Evolutionary conservation across 2,797 vertebrate species (phyloP).

Genomic region (Diceros bicornis): DNA sequence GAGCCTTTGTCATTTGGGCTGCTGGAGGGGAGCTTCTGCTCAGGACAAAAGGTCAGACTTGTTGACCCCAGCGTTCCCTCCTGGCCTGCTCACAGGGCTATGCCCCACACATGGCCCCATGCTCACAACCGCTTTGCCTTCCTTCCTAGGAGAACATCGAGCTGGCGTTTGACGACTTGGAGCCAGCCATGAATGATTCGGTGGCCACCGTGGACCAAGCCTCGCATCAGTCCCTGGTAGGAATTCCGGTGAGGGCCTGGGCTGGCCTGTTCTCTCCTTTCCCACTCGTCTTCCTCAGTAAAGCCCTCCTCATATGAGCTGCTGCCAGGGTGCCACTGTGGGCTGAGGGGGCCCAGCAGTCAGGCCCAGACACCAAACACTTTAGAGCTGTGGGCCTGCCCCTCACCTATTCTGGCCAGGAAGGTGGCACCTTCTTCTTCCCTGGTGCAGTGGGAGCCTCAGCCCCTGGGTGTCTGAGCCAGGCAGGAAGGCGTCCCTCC

Average conservation of each 20-base stretch:
- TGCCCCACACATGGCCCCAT: fast-evolving
- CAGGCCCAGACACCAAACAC: neutral
- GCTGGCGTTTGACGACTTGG: conserved; percentile 96
- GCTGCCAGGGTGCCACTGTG: neutral
- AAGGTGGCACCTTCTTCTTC: neutral
- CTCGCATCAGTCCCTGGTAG: conserved; percentile 97
- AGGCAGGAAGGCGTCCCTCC: neutral
- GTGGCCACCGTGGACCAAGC: conserved; percentile 96
- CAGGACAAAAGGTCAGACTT: neutral
- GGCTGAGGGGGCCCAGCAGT: neutral
- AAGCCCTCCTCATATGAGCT: neutral
- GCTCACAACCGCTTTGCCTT: conserved; percentile 88
- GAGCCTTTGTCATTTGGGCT: neutral
- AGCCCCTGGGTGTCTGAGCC: neutral
- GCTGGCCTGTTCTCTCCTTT: neutral
- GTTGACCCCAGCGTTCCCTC: neutral
- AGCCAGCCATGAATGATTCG: conserved; percentile 93
- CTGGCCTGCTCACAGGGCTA: neutral
- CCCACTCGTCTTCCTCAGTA: neutral
- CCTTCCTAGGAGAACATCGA: conserved; percentile 97
- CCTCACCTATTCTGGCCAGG: neutral
- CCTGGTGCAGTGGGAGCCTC: neutral
- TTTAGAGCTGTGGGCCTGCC: neutral
- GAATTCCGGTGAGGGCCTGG: conserved; percentile 68
- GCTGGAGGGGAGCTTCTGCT: neutral